A percentile compares a stretch with the other conserved stretches of the same genome.
Conservation (phyloP, 2,888 invertebrate genomes). For the Dicycla oo region DNA sequence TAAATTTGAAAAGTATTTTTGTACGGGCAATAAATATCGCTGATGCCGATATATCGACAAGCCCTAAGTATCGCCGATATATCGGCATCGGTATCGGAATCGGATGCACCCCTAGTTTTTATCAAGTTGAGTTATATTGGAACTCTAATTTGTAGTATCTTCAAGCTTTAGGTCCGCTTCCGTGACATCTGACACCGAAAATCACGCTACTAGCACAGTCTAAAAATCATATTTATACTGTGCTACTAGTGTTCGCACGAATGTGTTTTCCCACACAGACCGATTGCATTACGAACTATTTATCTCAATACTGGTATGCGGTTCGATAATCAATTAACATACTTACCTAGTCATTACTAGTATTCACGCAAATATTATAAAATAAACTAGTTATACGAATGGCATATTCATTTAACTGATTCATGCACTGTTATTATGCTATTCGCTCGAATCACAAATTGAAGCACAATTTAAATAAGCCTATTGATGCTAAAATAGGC, state of each 20-base stretch:
- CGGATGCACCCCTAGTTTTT: too few species aligned
- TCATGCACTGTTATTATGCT: slow-evolving; percentile 7
- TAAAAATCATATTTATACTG: too few species aligned
- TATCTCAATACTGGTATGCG: slow-evolving; percentile 23
- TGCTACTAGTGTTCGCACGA: slow-evolving; percentile 4
- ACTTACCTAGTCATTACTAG: slow-evolving; percentile 33
- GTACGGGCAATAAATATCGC: too few species aligned
- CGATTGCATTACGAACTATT: slow-evolving; percentile 28
- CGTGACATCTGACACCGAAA: slow-evolving; percentile 19
- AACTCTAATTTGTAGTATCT: background rate
- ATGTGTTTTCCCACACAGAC: slow-evolving; percentile 38
- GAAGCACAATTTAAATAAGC: slow-evolving; percentile 4
- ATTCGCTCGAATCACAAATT: background rate
- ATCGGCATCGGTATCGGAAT: too few species aligned
- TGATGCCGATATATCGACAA: too few species aligned
- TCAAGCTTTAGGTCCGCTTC: slow-evolving; percentile 23
- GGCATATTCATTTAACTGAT: slow-evolving; percentile 19
- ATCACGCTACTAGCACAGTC: slow-evolving; percentile 15
- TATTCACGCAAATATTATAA: slow-evolving; percentile 33
- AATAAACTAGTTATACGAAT: slow-evolving; percentile 23
- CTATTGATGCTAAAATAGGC: background rate
- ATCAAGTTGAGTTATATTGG: background rate
- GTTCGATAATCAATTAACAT: slow-evolving; percentile 36
- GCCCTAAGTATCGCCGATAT: too few species aligned
- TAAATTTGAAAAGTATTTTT: too few species aligned